Conservation (phyloP, 2,113 vertebrate species). For the Hippocampus abdominalis region DNA sequence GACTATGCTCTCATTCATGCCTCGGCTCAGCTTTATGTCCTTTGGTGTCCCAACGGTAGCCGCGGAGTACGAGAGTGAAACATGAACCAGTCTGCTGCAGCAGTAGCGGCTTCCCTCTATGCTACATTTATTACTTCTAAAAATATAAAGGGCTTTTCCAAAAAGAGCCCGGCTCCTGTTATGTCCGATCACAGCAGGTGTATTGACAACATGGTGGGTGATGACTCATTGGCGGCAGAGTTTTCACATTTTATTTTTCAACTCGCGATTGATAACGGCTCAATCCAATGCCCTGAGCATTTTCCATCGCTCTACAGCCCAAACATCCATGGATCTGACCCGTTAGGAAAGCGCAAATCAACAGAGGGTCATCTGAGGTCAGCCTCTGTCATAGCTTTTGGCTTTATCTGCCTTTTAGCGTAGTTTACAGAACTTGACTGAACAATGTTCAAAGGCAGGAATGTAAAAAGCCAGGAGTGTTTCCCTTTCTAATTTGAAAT, state of each 20-base stretch:
- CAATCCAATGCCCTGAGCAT: constrained; percentile 4
- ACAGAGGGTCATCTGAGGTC: constrained; percentile 27
- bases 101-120: constrained; percentile 53
- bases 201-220: constrained; percentile 32
- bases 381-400: constrained; percentile 6
- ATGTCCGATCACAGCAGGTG: constrained; percentile 46
- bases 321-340: background rate
- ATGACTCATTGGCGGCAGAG: constrained; percentile 18
- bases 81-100: constrained; percentile 47
- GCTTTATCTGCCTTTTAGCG: background rate
- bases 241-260: constrained; percentile 16
- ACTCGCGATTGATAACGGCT: constrained; percentile 8
- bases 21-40: constrained; percentile 30
- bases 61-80: constrained; percentile 55
- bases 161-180: constrained; percentile 50
- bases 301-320: constrained; percentile 7
- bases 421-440: background rate
- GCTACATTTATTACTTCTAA: constrained; percentile 70
- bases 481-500: background rate
- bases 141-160: constrained; percentile 68
- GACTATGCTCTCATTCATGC: constrained; percentile 38
- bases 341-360: constrained; percentile 18
- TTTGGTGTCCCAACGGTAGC: constrained; percentile 37
- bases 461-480: background rate
- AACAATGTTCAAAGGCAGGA: too few relatives aligned